These are phyloP conservation scores for Gambelia wislizenii DNA, from an alignment of 2,797 vertebrate genomes.

Conservation along the genomic window DNA sequence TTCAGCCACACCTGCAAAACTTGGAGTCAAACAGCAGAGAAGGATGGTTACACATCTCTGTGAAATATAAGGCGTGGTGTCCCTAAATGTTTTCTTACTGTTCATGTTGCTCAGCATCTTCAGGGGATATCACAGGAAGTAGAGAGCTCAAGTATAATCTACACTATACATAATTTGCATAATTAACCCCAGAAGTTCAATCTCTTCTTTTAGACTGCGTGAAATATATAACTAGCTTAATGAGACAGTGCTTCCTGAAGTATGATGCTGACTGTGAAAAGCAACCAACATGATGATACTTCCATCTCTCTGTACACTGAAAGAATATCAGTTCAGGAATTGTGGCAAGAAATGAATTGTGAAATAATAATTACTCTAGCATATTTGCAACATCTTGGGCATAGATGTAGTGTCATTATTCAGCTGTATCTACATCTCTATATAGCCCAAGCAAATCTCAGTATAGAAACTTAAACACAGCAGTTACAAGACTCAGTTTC, in stretches of 20 bases:
- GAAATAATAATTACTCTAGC: not conserved
- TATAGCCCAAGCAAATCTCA: not conserved
- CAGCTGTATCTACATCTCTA: not conserved
- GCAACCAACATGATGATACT: not conserved
- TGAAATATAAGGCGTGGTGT: not conserved
- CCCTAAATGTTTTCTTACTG: not conserved
- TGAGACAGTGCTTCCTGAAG: not conserved
- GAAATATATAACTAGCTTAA: not conserved
- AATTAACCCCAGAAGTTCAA: not conserved
- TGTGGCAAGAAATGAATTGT: not conserved
- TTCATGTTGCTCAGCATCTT: not conserved
- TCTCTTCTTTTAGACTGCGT: not conserved
- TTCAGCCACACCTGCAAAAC: not conserved
- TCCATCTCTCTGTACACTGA: not conserved
- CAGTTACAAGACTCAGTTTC: not conserved
- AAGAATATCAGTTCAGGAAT: not conserved
- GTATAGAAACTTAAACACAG: not conserved
- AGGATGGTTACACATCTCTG: not conserved
- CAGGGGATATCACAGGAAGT: not conserved
- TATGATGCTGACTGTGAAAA: not conserved
- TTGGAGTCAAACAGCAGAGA: not conserved
- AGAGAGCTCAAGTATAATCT: not conserved
- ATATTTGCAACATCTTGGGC: not conserved
- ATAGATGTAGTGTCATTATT: not conserved
- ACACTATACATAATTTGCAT: not conserved